Percentiles rank a stretch among this genome's conserved stretches.
Evolutionary conservation across 2,797 vertebrate species (phyloP).

Genomic region (Phaenicophaeus curvirostris): DNA sequence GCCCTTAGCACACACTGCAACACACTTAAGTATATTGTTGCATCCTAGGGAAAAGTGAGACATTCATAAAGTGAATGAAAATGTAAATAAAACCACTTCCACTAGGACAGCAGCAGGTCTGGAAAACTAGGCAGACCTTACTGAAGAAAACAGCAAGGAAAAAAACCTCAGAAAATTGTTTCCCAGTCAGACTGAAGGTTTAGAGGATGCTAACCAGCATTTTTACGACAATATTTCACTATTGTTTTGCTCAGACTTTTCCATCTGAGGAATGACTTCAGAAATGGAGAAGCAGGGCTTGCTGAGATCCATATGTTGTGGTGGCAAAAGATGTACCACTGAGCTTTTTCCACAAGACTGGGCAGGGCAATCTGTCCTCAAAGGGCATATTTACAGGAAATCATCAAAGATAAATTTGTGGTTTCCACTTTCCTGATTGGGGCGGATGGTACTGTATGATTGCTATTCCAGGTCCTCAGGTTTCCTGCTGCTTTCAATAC

Average conservation of each 20-base stretch:
- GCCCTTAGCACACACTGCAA: neutral
- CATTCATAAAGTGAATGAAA: neutral
- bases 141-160: neutral
- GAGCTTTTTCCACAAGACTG: constrained; percentile 42
- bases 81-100: neutral
- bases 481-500: constrained; percentile 65
- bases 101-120: neutral
- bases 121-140: neutral
- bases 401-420: constrained; percentile 59
- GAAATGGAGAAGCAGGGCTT: constrained; percentile 23
- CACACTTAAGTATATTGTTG: neutral
- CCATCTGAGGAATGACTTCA: neutral
- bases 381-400: constrained; percentile 65
- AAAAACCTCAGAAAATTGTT: neutral
- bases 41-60: neutral
- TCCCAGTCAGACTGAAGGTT: neutral
- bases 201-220: neutral
- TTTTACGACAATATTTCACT: neutral
- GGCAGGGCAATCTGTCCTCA: constrained; percentile 48
- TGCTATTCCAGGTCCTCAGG: constrained; percentile 13
- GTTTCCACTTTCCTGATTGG: constrained; percentile 48
- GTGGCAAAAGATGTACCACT: neutral
- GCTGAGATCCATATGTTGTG: constrained; percentile 30
- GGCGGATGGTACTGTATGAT: constrained; percentile 22
- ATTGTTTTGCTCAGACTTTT: neutral